Percentiles rank a stretch among this genome's conserved stretches.
Evolutionary conservation across 2,113 vertebrate species (phyloP).

Genomic region (Pagrus major): DNA sequence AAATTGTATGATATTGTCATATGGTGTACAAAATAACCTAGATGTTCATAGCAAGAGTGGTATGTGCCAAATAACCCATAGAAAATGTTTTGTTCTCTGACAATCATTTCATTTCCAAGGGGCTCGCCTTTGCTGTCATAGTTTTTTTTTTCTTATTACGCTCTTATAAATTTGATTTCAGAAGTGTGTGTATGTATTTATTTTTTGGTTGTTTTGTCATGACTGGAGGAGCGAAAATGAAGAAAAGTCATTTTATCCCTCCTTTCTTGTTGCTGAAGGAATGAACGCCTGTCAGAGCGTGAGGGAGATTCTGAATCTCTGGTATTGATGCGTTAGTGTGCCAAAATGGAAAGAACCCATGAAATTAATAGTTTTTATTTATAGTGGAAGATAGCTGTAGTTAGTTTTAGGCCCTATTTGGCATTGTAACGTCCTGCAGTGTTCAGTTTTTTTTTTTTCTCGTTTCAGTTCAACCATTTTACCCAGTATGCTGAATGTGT

Average conservation of each 20-base stretch:
- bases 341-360: conserved; percentile 82
- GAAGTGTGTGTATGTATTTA: conserved; percentile 86
- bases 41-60: conserved; percentile 85
- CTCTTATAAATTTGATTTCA: conserved; percentile 84
- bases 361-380: conserved; percentile 79
- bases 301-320: conserved; percentile 80
- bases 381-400: conserved; percentile 77
- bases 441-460: conserved; percentile 66
- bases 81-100: conserved; percentile 85
- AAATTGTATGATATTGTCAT: conserved; percentile 89
- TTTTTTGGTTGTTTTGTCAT: conserved; percentile 82
- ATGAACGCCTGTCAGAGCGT: conserved; percentile 56
- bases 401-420: conserved; percentile 69
- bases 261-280: conserved; percentile 79
- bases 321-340: conserved; percentile 76
- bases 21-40: conserved; percentile 87
- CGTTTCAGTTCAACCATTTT: conserved; percentile 70
- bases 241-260: conserved; percentile 70
- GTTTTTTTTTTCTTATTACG: conserved; percentile 67
- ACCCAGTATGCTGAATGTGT: conserved; percentile 71
- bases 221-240: conserved; percentile 76
- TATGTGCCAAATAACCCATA: conserved; percentile 92
- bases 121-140: conserved; percentile 81
- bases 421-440: conserved; percentile 67
- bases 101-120: conserved; percentile 90